Evolutionary conservation across 2,888 invertebrate species (phyloP).

Genomic region (Epinotia nisella): DNA sequence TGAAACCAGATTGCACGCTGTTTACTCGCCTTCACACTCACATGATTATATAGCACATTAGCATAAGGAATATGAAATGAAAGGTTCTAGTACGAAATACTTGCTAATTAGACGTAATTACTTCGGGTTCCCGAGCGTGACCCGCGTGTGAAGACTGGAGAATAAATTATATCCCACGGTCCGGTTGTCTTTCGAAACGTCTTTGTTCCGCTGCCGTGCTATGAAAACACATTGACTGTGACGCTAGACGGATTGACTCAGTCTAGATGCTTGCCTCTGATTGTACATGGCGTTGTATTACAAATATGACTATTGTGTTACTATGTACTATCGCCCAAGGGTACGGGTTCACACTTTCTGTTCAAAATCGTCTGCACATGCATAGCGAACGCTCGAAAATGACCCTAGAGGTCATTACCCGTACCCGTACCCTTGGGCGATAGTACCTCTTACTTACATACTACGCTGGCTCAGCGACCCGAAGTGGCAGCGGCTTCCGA

Average conservation of each 20-base stretch:
- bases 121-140: conserved; percentile 47
- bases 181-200: conserved; percentile 44
- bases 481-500: too few species aligned
- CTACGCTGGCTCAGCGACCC: too few species aligned
- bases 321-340: too few species aligned
- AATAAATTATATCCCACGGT: conserved; percentile 42
- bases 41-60: conserved; percentile 27
- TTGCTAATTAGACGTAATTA: conserved; percentile 47
- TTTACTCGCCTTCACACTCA: conserved; percentile 24
- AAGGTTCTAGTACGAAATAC: conserved; percentile 44
- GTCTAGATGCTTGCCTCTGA: not conserved
- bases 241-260: conserved; percentile 10
- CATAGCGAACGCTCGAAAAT: too few species aligned
- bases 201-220: conserved; percentile 36
- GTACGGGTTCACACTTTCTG: too few species aligned
- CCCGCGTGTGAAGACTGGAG: conserved; percentile 44
- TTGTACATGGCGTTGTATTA: not conserved
- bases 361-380: too few species aligned
- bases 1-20: conserved; percentile 2
- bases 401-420: too few species aligned
- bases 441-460: too few species aligned
- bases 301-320: not conserved
- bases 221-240: conserved; percentile 1
- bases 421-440: too few species aligned
- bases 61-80: conserved; percentile 40